Conservation (phyloP, 1,140 invertebrate species). For the Marisa cornuarietis region DNA sequence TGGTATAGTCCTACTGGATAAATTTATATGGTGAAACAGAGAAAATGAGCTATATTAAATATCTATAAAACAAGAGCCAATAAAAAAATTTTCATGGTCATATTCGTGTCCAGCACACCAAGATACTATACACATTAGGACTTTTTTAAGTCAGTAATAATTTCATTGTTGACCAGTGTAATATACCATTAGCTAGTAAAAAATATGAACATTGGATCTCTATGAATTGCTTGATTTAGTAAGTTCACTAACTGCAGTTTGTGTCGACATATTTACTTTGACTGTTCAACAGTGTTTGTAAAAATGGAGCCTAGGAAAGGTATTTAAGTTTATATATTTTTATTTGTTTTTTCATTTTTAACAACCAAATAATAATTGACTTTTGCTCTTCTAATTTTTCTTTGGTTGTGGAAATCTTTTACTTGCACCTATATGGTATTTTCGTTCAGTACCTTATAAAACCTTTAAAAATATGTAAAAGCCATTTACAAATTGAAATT, state of each 20-base stretch:
- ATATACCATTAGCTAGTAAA: not conserved
- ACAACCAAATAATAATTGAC: not conserved
- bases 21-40: too few relatives aligned
- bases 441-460: not conserved
- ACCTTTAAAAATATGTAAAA: not conserved
- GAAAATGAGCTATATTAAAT: too few relatives aligned
- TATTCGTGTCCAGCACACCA: too few relatives aligned
- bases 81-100: too few relatives aligned
- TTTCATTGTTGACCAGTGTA: too few relatives aligned
- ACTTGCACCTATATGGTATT: not conserved
- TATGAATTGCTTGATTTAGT: not conserved
- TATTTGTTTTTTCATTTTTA: not conserved
- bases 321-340: slow-evolving; percentile 4
- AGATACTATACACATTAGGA: too few relatives aligned
- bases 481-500: too few relatives aligned
- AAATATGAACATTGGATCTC: not conserved
- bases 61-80: too few relatives aligned
- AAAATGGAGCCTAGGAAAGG: slow-evolving; percentile 19
- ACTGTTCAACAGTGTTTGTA: slow-evolving; percentile 15
- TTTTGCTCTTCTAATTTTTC: not conserved
- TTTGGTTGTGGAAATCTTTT: not conserved
- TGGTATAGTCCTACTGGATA: too few relatives aligned
- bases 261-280: not conserved
- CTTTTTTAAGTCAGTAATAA: too few relatives aligned
- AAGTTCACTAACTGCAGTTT: not conserved